A percentile compares a stretch with the other conserved stretches of the same genome.
Conservation (phyloP, 2,113 vertebrate genomes). For the Trinectes maculatus region DNA sequence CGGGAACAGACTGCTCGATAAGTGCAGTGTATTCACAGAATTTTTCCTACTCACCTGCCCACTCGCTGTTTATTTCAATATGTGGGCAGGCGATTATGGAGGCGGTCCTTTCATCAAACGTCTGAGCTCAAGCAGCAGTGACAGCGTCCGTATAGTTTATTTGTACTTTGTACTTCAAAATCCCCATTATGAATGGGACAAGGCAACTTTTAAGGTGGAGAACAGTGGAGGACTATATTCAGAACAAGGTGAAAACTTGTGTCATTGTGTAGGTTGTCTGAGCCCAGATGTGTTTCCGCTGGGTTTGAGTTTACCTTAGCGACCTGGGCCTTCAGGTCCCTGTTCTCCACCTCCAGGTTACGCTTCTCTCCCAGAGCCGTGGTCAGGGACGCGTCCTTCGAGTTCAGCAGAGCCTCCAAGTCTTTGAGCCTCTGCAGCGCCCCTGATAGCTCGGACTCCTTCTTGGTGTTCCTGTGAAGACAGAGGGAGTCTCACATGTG, state of each 20-base stretch:
- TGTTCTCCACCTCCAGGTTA: constrained; percentile 85
- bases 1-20: neutral
- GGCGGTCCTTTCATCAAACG: constrained; percentile 15
- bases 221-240: neutral
- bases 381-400: constrained; percentile 88
- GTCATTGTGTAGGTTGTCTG: neutral
- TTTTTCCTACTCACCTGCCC: neutral
- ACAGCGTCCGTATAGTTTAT: neutral
- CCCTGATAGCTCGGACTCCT: constrained; percentile 85
- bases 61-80: neutral
- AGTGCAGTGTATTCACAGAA: neutral
- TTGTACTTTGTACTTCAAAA: too few species aligned
- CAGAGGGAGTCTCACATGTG: neutral
- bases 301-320: constrained; percentile 85
- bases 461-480: constrained; percentile 87
- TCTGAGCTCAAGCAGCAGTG: neutral
- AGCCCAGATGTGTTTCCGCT: constrained; percentile 55
- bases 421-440: constrained; percentile 90
- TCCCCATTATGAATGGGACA: too few species aligned
- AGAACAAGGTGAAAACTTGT: neutral
- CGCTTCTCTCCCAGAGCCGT: constrained; percentile 91
- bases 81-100: neutral
- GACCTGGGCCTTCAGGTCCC: constrained; percentile 87
- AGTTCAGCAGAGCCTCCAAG: constrained; percentile 91
- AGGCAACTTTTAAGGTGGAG: too few species aligned